These are phyloP conservation scores for Lithophane socia DNA, from an alignment of 2,888 invertebrate genomes.

Conservation along the genomic window DNA sequence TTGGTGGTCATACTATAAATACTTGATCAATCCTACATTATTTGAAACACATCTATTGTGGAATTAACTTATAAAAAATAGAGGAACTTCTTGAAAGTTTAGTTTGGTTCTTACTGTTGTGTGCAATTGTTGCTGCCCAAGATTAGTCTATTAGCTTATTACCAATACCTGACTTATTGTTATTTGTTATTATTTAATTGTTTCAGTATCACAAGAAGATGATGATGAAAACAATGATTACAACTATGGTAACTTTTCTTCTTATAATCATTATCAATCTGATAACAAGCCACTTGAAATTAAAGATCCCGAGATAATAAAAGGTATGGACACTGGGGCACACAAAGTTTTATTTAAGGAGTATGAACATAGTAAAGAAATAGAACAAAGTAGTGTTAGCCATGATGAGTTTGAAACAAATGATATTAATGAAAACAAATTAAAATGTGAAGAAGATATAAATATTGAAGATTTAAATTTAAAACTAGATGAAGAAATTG, in stretches of 20 bases:
- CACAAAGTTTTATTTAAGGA: slow-evolving; percentile 58
- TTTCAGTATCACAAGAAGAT: slow-evolving; percentile 86
- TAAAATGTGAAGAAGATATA: slow-evolving; percentile 74
- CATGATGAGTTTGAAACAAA: slow-evolving; percentile 53
- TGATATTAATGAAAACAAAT: slow-evolving; percentile 66
- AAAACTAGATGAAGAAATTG: slow-evolving; percentile 75
- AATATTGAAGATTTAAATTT: slow-evolving; percentile 84
- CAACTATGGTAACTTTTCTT: slow-evolving; percentile 81
- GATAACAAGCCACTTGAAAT: slow-evolving; percentile 57
- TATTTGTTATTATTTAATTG: slow-evolving; percentile 12
- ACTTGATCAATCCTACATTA: slow-evolving; percentile 12
- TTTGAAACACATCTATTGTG: slow-evolving; percentile 4
- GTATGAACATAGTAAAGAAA: slow-evolving; percentile 47
- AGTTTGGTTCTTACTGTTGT: slow-evolving; percentile 20
- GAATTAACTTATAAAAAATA: neutral
- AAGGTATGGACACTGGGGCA: slow-evolving; percentile 44
- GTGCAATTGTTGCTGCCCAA: slow-evolving; percentile 10
- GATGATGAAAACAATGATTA: slow-evolving; percentile 83
- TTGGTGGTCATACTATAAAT: neutral
- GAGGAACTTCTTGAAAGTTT: slow-evolving; percentile 2
- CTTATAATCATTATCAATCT: slow-evolving; percentile 76
- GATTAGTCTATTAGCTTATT: neutral
- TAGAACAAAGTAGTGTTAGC: slow-evolving; percentile 41
- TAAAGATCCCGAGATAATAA: slow-evolving; percentile 51
- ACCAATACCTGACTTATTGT: neutral